A percentile compares a stretch with the other conserved stretches of the same genome.
phyloP scores from a whole-genome alignment of 2,113 vertebrate genomes.

The Ptyas mucosa region DNA sequence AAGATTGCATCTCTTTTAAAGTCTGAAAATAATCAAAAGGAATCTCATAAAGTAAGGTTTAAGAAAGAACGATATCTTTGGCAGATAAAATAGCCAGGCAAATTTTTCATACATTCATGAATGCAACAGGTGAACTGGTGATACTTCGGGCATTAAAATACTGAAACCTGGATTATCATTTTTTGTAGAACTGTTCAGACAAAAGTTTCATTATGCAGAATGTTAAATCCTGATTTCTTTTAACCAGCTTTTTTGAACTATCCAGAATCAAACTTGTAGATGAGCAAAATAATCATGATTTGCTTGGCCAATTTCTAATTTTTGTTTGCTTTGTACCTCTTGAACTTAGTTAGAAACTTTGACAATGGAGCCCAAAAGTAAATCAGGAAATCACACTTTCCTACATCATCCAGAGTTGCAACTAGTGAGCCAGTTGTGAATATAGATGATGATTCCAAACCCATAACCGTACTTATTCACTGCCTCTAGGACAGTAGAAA shows the following conservation, averaged over 20 bases:
- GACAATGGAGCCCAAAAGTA: neutral
- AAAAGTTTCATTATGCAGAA: neutral
- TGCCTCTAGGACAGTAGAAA: neutral
- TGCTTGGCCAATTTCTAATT: neutral
- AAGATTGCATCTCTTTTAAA: conserved; percentile 45
- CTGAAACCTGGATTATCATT: neutral
- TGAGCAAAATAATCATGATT: neutral
- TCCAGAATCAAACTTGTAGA: neutral
- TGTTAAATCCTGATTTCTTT: neutral
- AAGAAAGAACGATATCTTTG: conserved; percentile 30
- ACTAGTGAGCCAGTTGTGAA: neutral
- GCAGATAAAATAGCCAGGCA: neutral
- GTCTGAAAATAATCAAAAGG: conserved; percentile 54
- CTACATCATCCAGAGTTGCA: neutral
- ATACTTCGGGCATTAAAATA: neutral
- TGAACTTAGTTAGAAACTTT: neutral
- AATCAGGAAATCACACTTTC: neutral
- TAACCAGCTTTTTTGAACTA: neutral
- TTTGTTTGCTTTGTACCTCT: neutral
- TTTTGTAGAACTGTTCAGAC: neutral
- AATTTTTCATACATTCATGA: conserved; percentile 9
- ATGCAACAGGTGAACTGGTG: neutral
- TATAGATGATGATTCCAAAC: neutral
- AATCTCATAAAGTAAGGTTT: conserved; percentile 38
- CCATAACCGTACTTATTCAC: neutral